These are phyloP conservation scores for Dermatemys mawii DNA, from an alignment of 2,113 vertebrate genomes.

Conservation along the genomic window DNA sequence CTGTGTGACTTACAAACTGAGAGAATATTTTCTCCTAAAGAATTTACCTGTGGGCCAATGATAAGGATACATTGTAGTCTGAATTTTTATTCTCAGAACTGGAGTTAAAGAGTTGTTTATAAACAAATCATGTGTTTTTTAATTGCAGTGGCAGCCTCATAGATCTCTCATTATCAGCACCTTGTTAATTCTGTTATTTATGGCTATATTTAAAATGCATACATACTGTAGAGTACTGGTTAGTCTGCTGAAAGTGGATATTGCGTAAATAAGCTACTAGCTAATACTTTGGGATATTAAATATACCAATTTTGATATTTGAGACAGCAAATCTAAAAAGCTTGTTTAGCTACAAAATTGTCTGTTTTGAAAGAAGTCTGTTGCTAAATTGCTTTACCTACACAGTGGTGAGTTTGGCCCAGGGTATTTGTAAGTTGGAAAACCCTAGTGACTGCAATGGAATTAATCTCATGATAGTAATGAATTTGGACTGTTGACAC, in stretches of 20 bases:
- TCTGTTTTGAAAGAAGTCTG: background rate
- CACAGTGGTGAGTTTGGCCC: background rate
- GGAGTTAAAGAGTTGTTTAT: background rate
- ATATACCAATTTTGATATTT: background rate
- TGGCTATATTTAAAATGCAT: constrained; percentile 28
- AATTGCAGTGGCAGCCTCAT: background rate
- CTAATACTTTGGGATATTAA: background rate
- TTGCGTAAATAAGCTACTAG: background rate
- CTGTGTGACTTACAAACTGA: background rate
- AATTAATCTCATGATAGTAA: background rate
- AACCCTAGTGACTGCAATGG: background rate
- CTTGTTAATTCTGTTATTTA: constrained; percentile 53
- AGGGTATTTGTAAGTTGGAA: background rate
- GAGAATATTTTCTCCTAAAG: background rate
- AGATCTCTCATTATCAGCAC: constrained; percentile 46
- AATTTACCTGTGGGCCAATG: background rate
- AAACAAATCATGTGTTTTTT: background rate
- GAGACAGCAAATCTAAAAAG: background rate
- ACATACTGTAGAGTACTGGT: constrained; percentile 49
- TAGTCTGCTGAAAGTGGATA: constrained; percentile 9
- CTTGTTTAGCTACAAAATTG: background rate
- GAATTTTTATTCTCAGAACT: background rate
- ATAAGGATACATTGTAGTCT: background rate
- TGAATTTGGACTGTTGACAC: background rate
- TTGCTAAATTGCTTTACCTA: background rate